Conservation (phyloP, 1,140 invertebrate species). For the Apocrypta bakeri region DNA sequence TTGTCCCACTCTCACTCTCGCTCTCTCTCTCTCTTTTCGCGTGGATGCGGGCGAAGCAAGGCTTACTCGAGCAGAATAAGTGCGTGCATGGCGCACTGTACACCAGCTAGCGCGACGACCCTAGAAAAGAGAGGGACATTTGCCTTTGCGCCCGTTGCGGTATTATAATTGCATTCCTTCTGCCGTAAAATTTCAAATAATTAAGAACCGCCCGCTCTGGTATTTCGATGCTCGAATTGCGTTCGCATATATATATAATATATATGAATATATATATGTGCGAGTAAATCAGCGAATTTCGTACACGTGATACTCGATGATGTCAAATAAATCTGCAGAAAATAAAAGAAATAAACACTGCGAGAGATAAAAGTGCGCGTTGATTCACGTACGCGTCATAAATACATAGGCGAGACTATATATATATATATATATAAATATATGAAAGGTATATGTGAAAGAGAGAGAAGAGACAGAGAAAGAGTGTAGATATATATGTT, state of each 20-base stretch:
- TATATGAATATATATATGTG: background rate
- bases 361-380: background rate
- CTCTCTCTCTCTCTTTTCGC: slow-evolving; percentile 62
- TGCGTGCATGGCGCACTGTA: slow-evolving; percentile 56
- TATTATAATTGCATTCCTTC: slow-evolving; percentile 71
- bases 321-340: background rate
- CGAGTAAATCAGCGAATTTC: too few species aligned
- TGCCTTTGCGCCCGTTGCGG: slow-evolving; percentile 59
- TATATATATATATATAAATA: too few species aligned
- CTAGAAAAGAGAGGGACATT: background rate
- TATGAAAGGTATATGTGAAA: too few species aligned
- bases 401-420: slow-evolving; percentile 18
- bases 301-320: too few species aligned
- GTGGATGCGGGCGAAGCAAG: slow-evolving; percentile 51
- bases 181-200: slow-evolving; percentile 72
- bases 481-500: background rate
- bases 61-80: slow-evolving; percentile 58
- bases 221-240: slow-evolving; percentile 35
- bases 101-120: background rate
- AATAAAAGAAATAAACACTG: slow-evolving; percentile 22
- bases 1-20: slow-evolving; percentile 63
- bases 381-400: slow-evolving; percentile 17
- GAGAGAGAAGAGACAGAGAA: slow-evolving; percentile 8
- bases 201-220: slow-evolving; percentile 71
- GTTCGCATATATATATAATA: too few species aligned